Evolutionary conservation across 2,113 vertebrate genomes (phyloP).

Genomic region (Struthio camelus): DNA sequence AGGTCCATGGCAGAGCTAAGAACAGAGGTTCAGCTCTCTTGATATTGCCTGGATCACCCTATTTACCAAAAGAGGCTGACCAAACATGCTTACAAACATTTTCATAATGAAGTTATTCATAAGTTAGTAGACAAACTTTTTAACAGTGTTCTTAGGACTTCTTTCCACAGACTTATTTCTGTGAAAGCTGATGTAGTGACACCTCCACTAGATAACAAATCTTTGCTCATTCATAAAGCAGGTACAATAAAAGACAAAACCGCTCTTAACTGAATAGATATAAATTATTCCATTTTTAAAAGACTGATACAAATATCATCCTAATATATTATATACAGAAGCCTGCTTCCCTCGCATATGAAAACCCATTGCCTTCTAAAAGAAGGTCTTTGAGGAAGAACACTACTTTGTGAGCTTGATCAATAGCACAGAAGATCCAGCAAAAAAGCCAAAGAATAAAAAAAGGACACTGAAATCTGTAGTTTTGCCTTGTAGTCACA

Average conservation of each 20-base stretch:
- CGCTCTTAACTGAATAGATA: not conserved
- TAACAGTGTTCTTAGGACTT: not conserved
- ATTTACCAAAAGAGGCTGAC: not conserved
- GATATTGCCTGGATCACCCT: not conserved
- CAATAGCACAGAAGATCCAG: not conserved
- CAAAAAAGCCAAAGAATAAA: not conserved
- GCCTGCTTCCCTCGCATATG: not conserved
- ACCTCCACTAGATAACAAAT: not conserved
- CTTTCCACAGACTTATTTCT: not conserved
- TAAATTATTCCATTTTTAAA: not conserved
- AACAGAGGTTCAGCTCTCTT: not conserved
- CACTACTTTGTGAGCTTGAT: not conserved
- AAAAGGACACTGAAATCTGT: not conserved
- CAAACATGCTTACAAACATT: not conserved
- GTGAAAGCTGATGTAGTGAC: not conserved
- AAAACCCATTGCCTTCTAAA: not conserved
- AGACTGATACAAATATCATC: not conserved
- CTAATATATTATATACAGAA: not conserved
- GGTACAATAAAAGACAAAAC: not conserved
- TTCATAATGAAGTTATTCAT: not conserved
- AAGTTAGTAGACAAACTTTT: not conserved
- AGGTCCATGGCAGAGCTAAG: not conserved
- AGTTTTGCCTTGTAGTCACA: not conserved
- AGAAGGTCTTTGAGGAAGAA: not conserved
- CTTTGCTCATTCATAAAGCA: not conserved